Evolutionary conservation across 2,113 vertebrate species (phyloP), one percentile per base, ranked within the genome.

Genomic region (Dromas ardeola): DNA sequence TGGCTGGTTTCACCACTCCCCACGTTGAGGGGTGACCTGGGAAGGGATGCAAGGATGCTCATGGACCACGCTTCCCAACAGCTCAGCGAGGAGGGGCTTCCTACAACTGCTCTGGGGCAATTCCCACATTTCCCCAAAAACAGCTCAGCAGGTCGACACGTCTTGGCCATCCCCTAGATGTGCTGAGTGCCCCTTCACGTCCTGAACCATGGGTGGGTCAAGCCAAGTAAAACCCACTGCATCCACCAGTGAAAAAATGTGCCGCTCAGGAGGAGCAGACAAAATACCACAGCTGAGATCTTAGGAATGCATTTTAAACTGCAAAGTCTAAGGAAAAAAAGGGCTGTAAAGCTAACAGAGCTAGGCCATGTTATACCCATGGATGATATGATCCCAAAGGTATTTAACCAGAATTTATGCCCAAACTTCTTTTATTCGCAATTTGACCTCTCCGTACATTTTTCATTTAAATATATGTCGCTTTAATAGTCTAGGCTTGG

Each of bases 321-420:
- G 34, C 5, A 71, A 36, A 36, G 4, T 45, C 7, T 16, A 47
- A 47, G 67, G 50, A 20, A 58, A 17, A 32, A 69, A 50, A 52
- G 3, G 14, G 20, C 65, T 55, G 19, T 17, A 30, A 63, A 81
- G 7, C 26, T 16, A 45, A 65, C 6, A 47, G 38, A 58, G 4
- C 9, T 55, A 73, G 38, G 1, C 3, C 5, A 0, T 11, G 2
- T n/a, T 73, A 32, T 26, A 56, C 13, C 15, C 1, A 1, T 3
- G 10, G 30, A 25, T 22, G 3, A n/a, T 11, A 52, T 0, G 5
- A 55, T n/a, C 53, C 17, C 5, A 1, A 12, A 49, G 23, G 9
- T 40, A 52, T 67, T 59, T 29, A 93, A 16, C 8, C 17, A 65
- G 25, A n/a, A 40, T 81, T 78, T 32, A 47, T 59, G 47, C 56